Evolutionary conservation across 1,140 invertebrate genomes (phyloP).

Genomic region (Lepidurus couesii): DNA sequence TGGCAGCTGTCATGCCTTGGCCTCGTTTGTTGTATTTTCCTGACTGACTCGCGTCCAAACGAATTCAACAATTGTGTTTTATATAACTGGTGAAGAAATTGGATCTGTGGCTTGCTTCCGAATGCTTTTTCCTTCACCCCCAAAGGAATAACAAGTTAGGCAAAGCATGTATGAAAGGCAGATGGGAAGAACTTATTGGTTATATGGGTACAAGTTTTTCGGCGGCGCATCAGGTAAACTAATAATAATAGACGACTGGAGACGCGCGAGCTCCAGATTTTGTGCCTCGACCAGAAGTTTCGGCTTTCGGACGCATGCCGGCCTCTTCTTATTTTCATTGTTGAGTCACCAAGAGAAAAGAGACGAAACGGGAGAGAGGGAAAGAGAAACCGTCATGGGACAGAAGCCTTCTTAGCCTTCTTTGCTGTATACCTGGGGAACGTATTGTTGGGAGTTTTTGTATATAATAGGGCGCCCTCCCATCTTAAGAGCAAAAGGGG

Average conservation of each 20-base stretch:
- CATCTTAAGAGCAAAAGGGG: not conserved
- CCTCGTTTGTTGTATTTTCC: not conserved
- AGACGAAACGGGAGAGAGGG: not conserved
- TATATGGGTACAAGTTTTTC: not conserved
- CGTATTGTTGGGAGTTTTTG: not conserved
- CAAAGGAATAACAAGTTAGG: not conserved
- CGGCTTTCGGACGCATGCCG: conserved; percentile 14
- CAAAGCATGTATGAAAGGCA: not conserved
- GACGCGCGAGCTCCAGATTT: conserved; percentile 20
- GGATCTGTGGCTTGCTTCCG: not conserved
- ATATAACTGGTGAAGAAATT: not conserved
- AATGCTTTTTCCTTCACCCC: not conserved
- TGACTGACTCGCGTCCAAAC: not conserved
- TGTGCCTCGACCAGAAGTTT: not conserved
- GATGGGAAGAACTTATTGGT: not conserved
- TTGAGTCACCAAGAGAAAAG: not conserved
- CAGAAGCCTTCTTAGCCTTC: conserved; percentile 19
- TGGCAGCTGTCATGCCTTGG: not conserved
- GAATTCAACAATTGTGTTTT: conserved; percentile 16
- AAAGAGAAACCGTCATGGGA: conserved; percentile 11
- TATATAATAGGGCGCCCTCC: not conserved
- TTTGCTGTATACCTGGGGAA: not conserved
- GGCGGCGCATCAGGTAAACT: conserved; percentile 2
- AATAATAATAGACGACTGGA: not conserved
- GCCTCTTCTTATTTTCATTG: conserved; percentile 15